Evolutionary conservation across 2,888 invertebrate species (phyloP).

Genomic region (Nasonia oneida): DNA sequence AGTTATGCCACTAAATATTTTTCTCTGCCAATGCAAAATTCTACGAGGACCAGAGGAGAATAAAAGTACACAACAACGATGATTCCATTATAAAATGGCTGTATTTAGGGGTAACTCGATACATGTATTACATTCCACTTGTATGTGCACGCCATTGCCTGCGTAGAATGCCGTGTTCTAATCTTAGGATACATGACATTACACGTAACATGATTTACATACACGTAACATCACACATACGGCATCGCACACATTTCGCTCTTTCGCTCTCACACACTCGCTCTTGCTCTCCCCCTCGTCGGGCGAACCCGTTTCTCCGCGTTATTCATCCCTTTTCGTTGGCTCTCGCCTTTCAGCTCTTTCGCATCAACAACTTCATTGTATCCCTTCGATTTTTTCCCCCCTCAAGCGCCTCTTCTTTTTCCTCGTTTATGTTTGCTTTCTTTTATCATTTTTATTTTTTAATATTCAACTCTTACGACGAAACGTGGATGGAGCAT

Average conservation of each 20-base stretch:
- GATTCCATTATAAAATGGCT: slow-evolving; percentile 78
- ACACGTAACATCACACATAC: slow-evolving; percentile 77
- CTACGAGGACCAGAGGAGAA: background rate
- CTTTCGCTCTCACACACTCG: slow-evolving; percentile 52
- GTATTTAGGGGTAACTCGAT: slow-evolving; percentile 78
- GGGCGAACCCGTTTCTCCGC: slow-evolving; percentile 24
- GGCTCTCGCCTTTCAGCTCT: slow-evolving; percentile 1
- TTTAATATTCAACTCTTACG: slow-evolving; percentile 64
- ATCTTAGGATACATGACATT: slow-evolving; percentile 75
- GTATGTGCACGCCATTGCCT: slow-evolving; percentile 69
- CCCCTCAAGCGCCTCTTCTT: background rate
- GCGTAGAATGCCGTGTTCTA: slow-evolving; percentile 69
- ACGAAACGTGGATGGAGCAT: slow-evolving; percentile 72
- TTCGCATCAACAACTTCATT: background rate
- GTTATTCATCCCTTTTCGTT: background rate
- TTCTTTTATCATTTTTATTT: slow-evolving; percentile 45
- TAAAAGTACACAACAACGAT: slow-evolving; percentile 30
- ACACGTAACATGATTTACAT: slow-evolving; percentile 76
- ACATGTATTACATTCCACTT: slow-evolving; percentile 77
- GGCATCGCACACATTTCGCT: slow-evolving; percentile 73
- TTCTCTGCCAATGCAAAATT: too few species aligned
- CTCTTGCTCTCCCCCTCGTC: slow-evolving; percentile 59
- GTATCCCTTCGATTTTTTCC: background rate
- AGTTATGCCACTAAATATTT: too few species aligned
- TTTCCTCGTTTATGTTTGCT: slow-evolving; percentile 39